phyloP scores from a whole-genome alignment of 2,888 invertebrate species.

The Thymelicus lineola region DNA sequence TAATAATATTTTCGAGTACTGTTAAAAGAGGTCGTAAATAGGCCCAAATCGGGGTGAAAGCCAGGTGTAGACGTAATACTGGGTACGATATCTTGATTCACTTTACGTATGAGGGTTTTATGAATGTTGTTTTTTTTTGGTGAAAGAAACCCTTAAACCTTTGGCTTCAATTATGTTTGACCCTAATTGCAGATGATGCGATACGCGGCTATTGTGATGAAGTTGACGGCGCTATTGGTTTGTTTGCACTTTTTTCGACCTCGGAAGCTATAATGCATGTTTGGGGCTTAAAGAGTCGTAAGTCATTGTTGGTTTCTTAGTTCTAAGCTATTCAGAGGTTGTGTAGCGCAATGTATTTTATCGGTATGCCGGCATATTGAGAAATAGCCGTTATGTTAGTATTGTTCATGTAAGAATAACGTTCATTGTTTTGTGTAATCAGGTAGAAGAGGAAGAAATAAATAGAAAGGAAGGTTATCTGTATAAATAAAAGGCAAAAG shows the following conservation, averaged over 20 bases:
- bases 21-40: constrained; percentile 57
- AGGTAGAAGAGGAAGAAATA: neutral
- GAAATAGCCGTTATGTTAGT: constrained; percentile 31
- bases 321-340: constrained; percentile 18
- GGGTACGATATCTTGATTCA: constrained; percentile 80
- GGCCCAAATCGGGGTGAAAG: constrained; percentile 66
- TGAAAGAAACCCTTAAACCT: constrained; percentile 74
- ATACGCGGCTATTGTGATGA: constrained; percentile 71
- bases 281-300: constrained; percentile 36
- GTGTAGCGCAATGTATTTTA: constrained; percentile 34
- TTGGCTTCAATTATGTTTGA: constrained; percentile 81
- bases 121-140: constrained; percentile 69
- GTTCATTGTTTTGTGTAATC: neutral
- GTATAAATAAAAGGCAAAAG: no score
- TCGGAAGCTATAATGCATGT: constrained; percentile 55
- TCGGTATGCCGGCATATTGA: constrained; percentile 38
- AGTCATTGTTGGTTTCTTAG: constrained; percentile 35
- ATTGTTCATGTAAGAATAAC: constrained; percentile 33
- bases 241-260: constrained; percentile 64
- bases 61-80: constrained; percentile 66
- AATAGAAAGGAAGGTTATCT: no score
- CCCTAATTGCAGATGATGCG: constrained; percentile 84
- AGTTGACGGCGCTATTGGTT: constrained; percentile 76
- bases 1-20: constrained; percentile 72
- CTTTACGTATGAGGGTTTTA: constrained; percentile 74